phyloP scores from a whole-genome alignment of 2,113 vertebrate species.

The Pantherophis guttatus region DNA sequence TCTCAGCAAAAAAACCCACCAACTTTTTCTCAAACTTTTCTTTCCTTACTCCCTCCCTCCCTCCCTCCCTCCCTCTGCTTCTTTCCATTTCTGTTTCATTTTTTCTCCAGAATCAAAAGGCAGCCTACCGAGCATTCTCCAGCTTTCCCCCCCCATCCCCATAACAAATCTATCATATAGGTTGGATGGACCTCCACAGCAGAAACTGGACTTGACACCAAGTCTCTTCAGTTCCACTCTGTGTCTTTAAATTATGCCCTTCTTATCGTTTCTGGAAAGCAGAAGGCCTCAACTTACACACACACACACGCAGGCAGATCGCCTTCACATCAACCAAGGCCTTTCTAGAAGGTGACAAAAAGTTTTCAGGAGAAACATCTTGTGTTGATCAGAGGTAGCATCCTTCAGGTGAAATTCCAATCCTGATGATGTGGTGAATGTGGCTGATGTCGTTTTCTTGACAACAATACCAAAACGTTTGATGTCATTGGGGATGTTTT shows the following conservation, averaged over 20 bases:
- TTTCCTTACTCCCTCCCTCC: background rate
- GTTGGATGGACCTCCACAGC: background rate
- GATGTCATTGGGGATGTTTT: background rate
- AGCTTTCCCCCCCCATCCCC: fast-evolving
- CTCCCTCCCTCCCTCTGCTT: background rate
- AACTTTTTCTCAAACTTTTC: background rate
- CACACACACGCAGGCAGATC: background rate
- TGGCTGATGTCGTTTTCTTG: background rate
- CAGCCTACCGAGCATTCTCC: background rate
- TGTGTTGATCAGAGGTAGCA: background rate
- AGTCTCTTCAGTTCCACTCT: background rate
- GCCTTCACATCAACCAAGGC: background rate
- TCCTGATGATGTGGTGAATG: background rate
- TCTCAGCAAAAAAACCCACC: background rate
- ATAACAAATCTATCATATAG: background rate
- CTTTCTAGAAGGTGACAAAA: background rate
- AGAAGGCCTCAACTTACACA: background rate
- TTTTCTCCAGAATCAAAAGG: background rate
- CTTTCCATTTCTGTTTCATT: background rate
- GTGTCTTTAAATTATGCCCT: background rate
- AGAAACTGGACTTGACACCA: background rate
- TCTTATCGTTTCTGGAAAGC: too few relatives aligned
- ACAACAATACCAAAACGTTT: background rate
- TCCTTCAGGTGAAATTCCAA: background rate
- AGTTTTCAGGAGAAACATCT: background rate